These are phyloP conservation scores for Stomatorhinus ivindoensis DNA, from an alignment of 2,113 vertebrate species.

Conservation along the genomic window DNA sequence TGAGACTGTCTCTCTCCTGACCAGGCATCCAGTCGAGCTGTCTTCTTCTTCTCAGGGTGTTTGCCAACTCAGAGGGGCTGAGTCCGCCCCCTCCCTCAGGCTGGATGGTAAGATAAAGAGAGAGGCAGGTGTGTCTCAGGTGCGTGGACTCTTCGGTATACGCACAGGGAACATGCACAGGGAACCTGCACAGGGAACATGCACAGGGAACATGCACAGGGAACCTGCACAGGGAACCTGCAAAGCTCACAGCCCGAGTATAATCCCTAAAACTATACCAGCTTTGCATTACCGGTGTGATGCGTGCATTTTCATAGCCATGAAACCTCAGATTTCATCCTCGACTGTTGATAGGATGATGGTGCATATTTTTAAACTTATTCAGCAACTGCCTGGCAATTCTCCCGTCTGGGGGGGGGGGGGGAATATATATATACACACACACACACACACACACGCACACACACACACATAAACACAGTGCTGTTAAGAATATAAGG, in stretches of 20 bases:
- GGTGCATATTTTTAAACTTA: background rate
- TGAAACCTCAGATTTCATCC: background rate
- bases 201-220: background rate
- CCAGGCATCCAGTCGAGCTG: background rate
- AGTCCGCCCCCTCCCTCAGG: background rate
- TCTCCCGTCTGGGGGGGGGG: too few relatives aligned
- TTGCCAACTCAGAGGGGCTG: background rate
- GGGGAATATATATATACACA: too few relatives aligned
- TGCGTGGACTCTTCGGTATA: background rate
- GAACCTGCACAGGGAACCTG: too few relatives aligned
- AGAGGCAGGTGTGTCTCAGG: background rate
- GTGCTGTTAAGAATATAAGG: background rate
- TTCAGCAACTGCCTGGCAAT: background rate
- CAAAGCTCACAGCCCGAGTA: background rate
- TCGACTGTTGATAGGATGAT: background rate
- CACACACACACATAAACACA: too few relatives aligned
- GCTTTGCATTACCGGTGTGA: background rate
- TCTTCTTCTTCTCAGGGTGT: background rate
- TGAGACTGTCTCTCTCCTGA: background rate
- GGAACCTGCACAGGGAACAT: too few relatives aligned
- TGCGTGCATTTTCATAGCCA: background rate
- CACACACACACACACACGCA: too few relatives aligned
- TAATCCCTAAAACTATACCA: background rate
- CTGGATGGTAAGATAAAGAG: background rate
- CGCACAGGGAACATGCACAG: background rate